Conservation (phyloP, 2,113 vertebrate species). For the Rhinogobius similis region DNA sequence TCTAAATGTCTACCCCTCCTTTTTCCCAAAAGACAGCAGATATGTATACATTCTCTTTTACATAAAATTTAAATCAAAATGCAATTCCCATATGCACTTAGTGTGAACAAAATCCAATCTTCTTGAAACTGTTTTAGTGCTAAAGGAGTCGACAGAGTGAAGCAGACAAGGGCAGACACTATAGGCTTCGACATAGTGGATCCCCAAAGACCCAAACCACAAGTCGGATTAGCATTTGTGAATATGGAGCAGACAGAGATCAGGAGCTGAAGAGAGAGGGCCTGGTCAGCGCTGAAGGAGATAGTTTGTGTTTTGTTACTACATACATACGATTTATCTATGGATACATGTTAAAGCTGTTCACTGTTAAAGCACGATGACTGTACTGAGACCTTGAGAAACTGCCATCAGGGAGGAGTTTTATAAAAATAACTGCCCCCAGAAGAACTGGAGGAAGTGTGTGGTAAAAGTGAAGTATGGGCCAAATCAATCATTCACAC, state of each 20-base stretch:
- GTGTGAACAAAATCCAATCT: neutral
- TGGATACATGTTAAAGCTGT: too few species aligned
- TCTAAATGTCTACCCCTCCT: neutral
- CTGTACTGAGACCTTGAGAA: too few species aligned
- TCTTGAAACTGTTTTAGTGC: too few species aligned
- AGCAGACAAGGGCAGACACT: neutral
- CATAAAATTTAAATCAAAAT: neutral
- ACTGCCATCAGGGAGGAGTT: too few species aligned
- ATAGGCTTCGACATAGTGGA: neutral
- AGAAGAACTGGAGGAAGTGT: too few species aligned
- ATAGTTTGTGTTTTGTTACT: neutral
- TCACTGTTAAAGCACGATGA: too few species aligned
- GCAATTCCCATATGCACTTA: neutral
- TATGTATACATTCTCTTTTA: neutral
- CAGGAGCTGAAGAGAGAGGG: too few species aligned
- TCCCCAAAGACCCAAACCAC: neutral
- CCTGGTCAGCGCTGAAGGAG: neutral
- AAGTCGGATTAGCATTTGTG: slow-evolving; percentile 57
- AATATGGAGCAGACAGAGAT: slow-evolving; percentile 50
- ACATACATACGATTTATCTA: neutral
- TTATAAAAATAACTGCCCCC: too few species aligned
- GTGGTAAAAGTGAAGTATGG: too few species aligned
- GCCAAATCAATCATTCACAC: too few species aligned
- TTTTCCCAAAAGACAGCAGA: neutral
- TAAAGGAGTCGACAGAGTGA: neutral